phyloP scores from a whole-genome alignment of 2,888 invertebrate genomes.

The Lasioglossum vierecki region DNA sequence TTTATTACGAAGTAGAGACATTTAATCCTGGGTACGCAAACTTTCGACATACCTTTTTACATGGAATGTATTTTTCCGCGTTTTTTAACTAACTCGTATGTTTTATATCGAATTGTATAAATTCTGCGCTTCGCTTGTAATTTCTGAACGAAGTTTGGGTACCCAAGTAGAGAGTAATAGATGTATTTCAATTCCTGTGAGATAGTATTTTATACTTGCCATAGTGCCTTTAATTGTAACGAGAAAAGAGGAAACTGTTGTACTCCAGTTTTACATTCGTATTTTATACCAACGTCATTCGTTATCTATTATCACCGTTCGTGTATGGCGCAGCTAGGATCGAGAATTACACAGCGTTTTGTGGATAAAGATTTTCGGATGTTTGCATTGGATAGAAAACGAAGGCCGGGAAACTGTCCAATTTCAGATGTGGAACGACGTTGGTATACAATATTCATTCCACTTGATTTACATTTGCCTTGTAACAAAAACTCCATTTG shows the following conservation, averaged over 20 bases:
- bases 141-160: conserved; percentile 23
- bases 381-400: not conserved
- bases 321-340: no score
- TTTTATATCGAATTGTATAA: conserved; percentile 29
- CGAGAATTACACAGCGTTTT: not conserved
- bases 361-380: not conserved
- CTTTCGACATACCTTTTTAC: conserved; percentile 20
- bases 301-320: not conserved
- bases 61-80: not conserved
- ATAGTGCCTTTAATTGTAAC: conserved; percentile 65
- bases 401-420: not conserved
- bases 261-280: conserved; percentile 29
- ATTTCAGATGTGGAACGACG: not conserved
- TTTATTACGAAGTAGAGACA: conserved; percentile 18
- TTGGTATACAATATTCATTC: conserved; percentile 27
- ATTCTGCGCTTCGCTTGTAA: not conserved
- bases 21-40: conserved; percentile 27
- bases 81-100: conserved; percentile 4
- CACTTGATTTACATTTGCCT: conserved; percentile 49
- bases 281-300: not conserved
- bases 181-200: conserved; percentile 54
- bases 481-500: conserved; percentile 31
- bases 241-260: conserved; percentile 27
- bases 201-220: conserved; percentile 60
- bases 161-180: conserved; percentile 18